Evolutionary conservation across 2,113 vertebrate genomes (phyloP), one percentile per base, ranked within the genome.

Genomic region (Dascyllus trimaculatus): DNA sequence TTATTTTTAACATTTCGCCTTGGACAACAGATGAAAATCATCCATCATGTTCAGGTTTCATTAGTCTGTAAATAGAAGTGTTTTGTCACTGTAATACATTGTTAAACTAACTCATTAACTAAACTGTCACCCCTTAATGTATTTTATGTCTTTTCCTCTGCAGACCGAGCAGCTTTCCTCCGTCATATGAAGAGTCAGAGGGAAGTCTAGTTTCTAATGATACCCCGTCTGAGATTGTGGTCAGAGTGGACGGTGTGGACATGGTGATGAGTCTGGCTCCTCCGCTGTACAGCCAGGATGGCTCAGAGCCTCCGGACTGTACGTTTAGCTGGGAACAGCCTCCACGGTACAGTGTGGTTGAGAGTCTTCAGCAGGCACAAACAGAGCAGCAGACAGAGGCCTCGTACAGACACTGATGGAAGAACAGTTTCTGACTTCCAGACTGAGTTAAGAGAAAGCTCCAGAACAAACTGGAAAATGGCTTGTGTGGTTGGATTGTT

Each of bases 111-210:
- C n/a, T n/a, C n/a, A n/a, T n/a, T 15, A 25, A 15, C 5, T 48
- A 13, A 40, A 63, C 13, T 13, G 24, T 15, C 18, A 14, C 13
- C 11, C 8, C 25, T n/a, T 69, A 1, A 10, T 54, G n/a, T 35
- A 18, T 29, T 78, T 3, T 2, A 1, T 54, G 17, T 72, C 1
- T 70, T 74, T 60, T 49, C 18, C 67, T 85, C 84, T 93, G 66
- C 85, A 98, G 97, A 77, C 93, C 94, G 5, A 87, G 91, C 56
- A 93, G 93, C 56, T 96, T 95, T 65, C 97, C 94, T 26, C 96
- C 96, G 1, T 93, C 94, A 0, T 98, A 97, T 0, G 94, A 96
- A 80, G 94, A 96, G 58, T 95, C 90, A 29, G 88, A 92, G 22
- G 69, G 70, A 78, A 93, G 90, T 60, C 74, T 78, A 18, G 46